Conservation (phyloP, 1,140 invertebrate species). For the Laupala kohalensis region DNA sequence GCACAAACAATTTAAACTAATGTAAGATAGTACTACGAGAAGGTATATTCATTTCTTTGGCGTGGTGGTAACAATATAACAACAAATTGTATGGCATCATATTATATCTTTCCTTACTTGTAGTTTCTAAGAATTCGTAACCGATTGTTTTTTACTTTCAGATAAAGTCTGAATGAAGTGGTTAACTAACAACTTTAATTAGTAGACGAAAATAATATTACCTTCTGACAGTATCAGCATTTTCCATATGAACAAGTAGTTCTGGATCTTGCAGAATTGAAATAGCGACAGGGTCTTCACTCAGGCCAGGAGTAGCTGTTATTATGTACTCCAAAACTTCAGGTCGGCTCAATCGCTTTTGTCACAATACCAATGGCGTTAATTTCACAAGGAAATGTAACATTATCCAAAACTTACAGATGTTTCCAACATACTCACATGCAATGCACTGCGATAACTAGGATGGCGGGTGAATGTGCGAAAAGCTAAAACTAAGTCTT, state of each 20-base stretch:
- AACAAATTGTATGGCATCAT: too few species aligned
- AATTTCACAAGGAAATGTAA: too few species aligned
- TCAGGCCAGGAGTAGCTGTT: conserved; percentile 32
- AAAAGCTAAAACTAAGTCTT: conserved; percentile 32
- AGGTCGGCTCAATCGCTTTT: conserved; percentile 35
- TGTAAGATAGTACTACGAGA: too few species aligned
- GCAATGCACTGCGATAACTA: conserved; percentile 31
- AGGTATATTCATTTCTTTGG: too few species aligned
- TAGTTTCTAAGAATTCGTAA: background rate
- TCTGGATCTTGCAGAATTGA: conserved; percentile 43
- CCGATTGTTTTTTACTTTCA: background rate
- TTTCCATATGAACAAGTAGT: conserved; percentile 36
- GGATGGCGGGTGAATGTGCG: conserved; percentile 32
- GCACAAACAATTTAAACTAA: too few species aligned
- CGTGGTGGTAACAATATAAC: too few species aligned
- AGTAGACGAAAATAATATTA: conserved; percentile 13
- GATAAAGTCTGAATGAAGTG: too few species aligned
- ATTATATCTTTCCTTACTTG: background rate
- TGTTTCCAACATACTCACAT: conserved; percentile 31
- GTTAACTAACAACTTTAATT: too few species aligned
- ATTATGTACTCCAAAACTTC: conserved; percentile 42
- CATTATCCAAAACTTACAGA: too few species aligned
- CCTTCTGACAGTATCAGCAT: conserved; percentile 34
- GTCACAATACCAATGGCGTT: conserved; percentile 13
- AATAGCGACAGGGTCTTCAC: conserved; percentile 37